Base-by-base conservation (phyloP, 2,113 vertebrate species). In the Ivindomyrus marchei region DNA sequence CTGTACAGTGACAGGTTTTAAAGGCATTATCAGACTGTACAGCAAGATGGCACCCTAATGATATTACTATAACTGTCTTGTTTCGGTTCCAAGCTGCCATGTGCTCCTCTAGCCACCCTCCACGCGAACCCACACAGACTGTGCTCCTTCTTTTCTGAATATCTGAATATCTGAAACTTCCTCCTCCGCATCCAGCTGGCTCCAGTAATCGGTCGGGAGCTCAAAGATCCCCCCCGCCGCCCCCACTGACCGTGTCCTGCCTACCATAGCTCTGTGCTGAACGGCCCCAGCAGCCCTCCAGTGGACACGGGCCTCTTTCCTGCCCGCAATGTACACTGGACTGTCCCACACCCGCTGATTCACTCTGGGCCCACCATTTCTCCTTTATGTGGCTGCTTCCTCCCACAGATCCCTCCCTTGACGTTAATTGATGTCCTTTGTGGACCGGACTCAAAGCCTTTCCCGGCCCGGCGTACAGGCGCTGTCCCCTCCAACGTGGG, bases 301-400 rank as follows among this genome's bases (percentile, higher is more conserved):
- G 85, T 74, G 84, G 39, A 89, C 21, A 13, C 87, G 87, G 91
- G 53, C 56, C 56, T 39, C 31, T 91, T 92, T 92, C 91, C 91
- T 56, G 88, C 42, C 88, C 89, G 89, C 83, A 85, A 85, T 90
- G 89, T 88, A 90, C 93, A 96, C 96, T 94, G 46, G 93, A 96
- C 88, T 96, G 95, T 1, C 90, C 93, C 87, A 89, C 87, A 52
- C 85, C 88, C 45, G 77, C 85, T 85, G 77, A 86, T 88, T 52
- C 88, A 91, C 86, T 47, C 89, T 88, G 50, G 85, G 50, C 84
- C 53, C 88, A 89, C 85, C 86, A 84, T 39, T 46, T 19, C 36
- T 77, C 88, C 58, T 89, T 70, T 46, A 62, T 74, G 89, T 27
- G 58, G 58, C 46, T 56, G 52, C 46, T 50, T 88, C 58, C 80